Base-by-base conservation (phyloP, 1,140 invertebrate genomes). In the Tetramorium parvispinum region DNA sequence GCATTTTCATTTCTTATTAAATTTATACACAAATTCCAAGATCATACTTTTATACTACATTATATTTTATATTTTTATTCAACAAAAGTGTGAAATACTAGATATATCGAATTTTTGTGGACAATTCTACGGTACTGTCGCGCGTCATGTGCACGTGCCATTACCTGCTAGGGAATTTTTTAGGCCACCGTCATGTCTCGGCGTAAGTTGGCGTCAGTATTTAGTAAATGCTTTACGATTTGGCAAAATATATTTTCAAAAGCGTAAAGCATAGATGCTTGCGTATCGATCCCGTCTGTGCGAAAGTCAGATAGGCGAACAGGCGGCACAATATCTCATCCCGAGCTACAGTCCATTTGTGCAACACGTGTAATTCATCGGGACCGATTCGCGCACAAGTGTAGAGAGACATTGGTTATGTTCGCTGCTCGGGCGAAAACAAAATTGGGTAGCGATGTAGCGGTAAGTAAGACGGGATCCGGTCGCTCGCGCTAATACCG, bases 341-440 rank as follows among this genome's bases (percentile, higher is more conserved):
- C 8, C 8, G 11, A 8, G 18, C 24, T 37, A 37, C 8, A 6
- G 16, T 27, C 46, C 10, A 40, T 46, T 83, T 59, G 53, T 59
- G 79, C 24, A 32, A 46, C 21, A 46, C 53, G 53, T 59, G 40
- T 46, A 83, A 83, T n/a, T 59, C 24, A 46, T 53, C 21, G 40
- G 10, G 40, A 49, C n/a, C n/a, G 53, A 46, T 59, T 70, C 21
- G n/a, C 51, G 51, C 11, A n/a, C 24, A 73, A n/a, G 6, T 40
- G 61, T n/a, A 57, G 18, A 27, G 13, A 27, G 49, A 68, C 46
- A 70, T 89, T 88, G 87, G 77, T 88, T 89, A 88, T 89, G 76
- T 59, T 63, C 65, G 46, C 46, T 37, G 16, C 8, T n/a, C 21
- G 53, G 27, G 49, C 32, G 77, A 82, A 82, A 89, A 86, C 70